phyloP scores from a whole-genome alignment of 2,888 invertebrate species.

The Leucania comma region DNA sequence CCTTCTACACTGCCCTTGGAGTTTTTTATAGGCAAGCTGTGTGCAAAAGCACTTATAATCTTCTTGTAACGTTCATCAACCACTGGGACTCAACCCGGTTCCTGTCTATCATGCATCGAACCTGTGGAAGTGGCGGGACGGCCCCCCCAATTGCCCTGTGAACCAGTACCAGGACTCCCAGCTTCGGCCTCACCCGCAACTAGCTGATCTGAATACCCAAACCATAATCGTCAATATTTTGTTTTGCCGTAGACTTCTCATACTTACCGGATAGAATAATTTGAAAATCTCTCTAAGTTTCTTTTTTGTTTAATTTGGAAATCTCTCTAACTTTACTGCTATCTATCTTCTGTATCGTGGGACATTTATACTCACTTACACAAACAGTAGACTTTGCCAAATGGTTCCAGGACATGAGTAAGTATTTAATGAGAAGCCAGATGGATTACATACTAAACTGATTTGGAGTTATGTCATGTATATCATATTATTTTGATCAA shows the following conservation, averaged over 20 bases:
- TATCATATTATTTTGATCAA: not conserved
- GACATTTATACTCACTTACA: no score
- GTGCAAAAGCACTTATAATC: not conserved
- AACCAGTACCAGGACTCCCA: constrained; percentile 79
- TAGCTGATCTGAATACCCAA: constrained; percentile 86
- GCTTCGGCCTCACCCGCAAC: constrained; percentile 85
- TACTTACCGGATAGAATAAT: not conserved
- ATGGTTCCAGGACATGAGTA: not conserved
- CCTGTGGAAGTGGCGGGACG: constrained; percentile 84
- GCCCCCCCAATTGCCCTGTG: constrained; percentile 84
- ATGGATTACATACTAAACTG: no score
- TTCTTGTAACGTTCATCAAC: constrained; percentile 53
- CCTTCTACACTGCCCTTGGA: not conserved
- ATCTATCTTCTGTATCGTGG: no score
- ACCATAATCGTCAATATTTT: constrained; percentile 52
- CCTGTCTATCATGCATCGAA: constrained; percentile 83
- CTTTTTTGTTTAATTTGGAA: not conserved
- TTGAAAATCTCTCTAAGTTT: not conserved
- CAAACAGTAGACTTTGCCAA: no score
- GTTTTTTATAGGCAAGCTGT: not conserved
- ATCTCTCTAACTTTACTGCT: not conserved
- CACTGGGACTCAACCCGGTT: constrained; percentile 36
- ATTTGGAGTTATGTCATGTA: no score
- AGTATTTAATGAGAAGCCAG: no score
- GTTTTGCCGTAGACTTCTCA: not conserved